Evolutionary conservation across 2,888 invertebrate species (phyloP).

Genomic region (Drosophila borborema): DNA sequence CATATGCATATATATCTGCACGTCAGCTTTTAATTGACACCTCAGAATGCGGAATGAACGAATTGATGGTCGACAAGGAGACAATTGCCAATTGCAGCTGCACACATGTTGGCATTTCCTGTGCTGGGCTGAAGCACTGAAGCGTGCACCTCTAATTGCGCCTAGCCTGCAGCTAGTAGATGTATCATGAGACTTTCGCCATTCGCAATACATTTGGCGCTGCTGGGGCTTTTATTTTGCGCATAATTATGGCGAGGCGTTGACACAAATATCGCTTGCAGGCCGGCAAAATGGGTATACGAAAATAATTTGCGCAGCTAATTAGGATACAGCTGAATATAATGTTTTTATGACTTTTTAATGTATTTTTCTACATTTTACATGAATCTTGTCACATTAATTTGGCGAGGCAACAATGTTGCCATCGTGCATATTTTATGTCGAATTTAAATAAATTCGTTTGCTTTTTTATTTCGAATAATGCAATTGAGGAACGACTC

Average conservation of each 20-base stretch:
- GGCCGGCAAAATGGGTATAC: conserved; percentile 34
- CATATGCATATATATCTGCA: neutral
- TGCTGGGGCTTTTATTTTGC: conserved; percentile 58
- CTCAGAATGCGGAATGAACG: neutral
- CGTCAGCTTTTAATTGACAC: conserved; percentile 44
- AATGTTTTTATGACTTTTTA: conserved; percentile 83
- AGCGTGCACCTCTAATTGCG: conserved; percentile 47
- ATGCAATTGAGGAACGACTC: conserved; percentile 13
- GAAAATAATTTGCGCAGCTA: conserved; percentile 65
- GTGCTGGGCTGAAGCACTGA: conserved; percentile 16
- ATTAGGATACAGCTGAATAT: conserved; percentile 79
- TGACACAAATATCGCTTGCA: conserved; percentile 76
- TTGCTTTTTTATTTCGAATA: conserved; percentile 9
- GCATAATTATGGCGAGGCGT: conserved; percentile 72
- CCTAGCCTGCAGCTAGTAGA: conserved; percentile 12
- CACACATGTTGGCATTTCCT: conserved; percentile 56
- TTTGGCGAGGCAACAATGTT: conserved; percentile 35
- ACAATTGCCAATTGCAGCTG: conserved; percentile 52
- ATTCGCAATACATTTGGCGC: conserved; percentile 59
- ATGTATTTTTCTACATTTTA: conserved; percentile 68
- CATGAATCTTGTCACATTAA: conserved; percentile 57
- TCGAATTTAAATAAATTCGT: conserved; percentile 36
- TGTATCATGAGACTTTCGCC: conserved; percentile 20
- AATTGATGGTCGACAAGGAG: conserved; percentile 27
- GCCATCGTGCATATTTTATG: neutral